Evolutionary conservation across 2,797 vertebrate genomes (phyloP).

Genomic region (Passerculus sandwichensis): DNA sequence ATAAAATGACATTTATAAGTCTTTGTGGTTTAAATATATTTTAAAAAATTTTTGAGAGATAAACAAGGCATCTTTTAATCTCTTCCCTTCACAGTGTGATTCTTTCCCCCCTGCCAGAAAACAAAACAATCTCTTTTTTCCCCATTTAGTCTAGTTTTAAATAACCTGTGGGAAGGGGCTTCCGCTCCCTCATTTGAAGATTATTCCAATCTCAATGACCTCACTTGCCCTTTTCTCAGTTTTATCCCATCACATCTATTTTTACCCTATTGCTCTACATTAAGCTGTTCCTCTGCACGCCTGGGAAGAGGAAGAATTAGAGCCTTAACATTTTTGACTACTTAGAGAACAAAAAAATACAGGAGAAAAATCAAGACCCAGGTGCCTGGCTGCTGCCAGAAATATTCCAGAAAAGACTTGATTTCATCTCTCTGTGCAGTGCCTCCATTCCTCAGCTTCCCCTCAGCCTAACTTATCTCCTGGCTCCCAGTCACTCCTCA

Average conservation of each 20-base stretch:
- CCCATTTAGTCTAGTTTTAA: not conserved
- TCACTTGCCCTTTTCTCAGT: not conserved
- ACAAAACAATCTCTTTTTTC: not conserved
- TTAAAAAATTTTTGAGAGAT: not conserved
- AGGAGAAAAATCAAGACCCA: not conserved
- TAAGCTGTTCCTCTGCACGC: not conserved
- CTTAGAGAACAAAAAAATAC: not conserved
- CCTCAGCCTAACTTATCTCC: not conserved
- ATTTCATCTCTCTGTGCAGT: not conserved
- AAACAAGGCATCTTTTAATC: not conserved
- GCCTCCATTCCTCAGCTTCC: not conserved
- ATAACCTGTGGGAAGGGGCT: not conserved
- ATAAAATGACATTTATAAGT: not conserved
- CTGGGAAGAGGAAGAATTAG: not conserved
- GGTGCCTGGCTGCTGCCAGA: not conserved
- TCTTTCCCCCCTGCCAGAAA: not conserved
- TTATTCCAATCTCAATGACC: conserved; percentile 11
- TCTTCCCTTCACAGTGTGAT: not conserved
- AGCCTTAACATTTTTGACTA: not conserved
- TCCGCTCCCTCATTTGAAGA: not conserved
- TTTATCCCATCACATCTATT: conserved; percentile 40
- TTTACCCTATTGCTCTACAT: not conserved
- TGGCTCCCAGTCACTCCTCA: not conserved
- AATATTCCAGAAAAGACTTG: not conserved
- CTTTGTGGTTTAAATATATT: not conserved